Evolutionary conservation across 2,888 invertebrate species (phyloP), one percentile per base, ranked within the genome.

Genomic region (Tetragnatha montana): DNA sequence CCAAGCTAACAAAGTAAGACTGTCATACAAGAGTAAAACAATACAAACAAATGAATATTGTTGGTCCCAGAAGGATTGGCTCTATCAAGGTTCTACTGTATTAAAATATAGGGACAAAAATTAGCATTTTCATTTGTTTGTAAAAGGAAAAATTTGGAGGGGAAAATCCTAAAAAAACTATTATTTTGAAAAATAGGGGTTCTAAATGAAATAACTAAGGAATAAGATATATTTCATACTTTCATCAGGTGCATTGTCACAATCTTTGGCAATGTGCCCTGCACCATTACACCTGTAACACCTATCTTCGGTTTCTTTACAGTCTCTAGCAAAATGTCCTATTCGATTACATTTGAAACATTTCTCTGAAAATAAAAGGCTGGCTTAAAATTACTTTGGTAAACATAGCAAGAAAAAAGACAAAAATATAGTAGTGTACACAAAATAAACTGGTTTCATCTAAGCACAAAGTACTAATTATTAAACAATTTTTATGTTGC

Each of bases 311-410:
- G 97, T 97, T 94, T 98, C 97, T 94, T 97, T 97, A 95, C 98
- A 98, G 93, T 97, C 97, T 92, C 98, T 96, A 91, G 98, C 98
- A 94, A 97, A 97, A 94, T 98, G 98, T 91, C 98, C 98, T 93
- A 96, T 96, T 94, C 97, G 96, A 95, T 98, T 98, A 95, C 98
- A 98, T 95, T 98, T 98, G 95, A 97, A 98, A 95, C 98, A 98
- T 95, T 98, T 98, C 93, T 98, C 97, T 93, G 92, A 50, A 76
- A 50, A 60, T 74, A 81, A 84, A 76, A 60, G 17, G 47, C 35
- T 2, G 35, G 35, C 35, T 35, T 35, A 50, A 51, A 14, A n/a
- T 68, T 0, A 69, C 8, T 68, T 35, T 6, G 0, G 6, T 6
- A 73, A 35, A 35, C 22, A 74, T 8, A 35, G 12, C 6, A 22